Percentiles rank a stretch among this genome's conserved stretches.
Conservation (phyloP, 2,888 invertebrate genomes). For the Caenorhabditis virilis region DNA sequence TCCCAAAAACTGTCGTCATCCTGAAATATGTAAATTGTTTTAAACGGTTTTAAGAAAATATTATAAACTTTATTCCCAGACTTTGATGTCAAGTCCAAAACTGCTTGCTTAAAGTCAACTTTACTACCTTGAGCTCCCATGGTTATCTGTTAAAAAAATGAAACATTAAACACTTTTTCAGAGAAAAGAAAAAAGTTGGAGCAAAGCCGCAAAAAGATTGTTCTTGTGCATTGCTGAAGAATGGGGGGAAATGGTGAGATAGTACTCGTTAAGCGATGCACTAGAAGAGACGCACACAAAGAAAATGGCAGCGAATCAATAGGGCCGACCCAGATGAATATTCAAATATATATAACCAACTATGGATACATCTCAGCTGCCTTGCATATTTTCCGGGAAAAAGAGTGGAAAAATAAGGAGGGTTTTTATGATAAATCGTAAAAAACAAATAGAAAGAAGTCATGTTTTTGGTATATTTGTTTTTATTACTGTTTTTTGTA, state of each 20-base stretch:
- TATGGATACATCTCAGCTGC: too few relatives aligned
- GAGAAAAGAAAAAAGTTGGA: slow-evolving; percentile 1
- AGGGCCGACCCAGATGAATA: slow-evolving; percentile 30
- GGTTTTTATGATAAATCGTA: too few relatives aligned
- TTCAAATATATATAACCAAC: slow-evolving; percentile 31
- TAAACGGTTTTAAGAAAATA: neutral
- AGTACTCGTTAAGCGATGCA: slow-evolving; percentile 13
- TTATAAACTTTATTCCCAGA: slow-evolving; percentile 72
- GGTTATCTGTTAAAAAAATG: slow-evolving; percentile 6
- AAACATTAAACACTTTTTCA: slow-evolving; percentile 3
- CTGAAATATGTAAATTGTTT: slow-evolving; percentile 11
- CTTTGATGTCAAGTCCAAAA: slow-evolving; percentile 94
- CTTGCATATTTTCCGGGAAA: too few relatives aligned
- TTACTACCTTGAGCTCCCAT: slow-evolving; percentile 99
- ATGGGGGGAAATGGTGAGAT: neutral
- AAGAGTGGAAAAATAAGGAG: too few relatives aligned
- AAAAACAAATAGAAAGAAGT: neutral
- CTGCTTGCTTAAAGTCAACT: slow-evolving; percentile 94
- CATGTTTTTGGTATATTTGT: neutral
- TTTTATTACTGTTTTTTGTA: neutral
- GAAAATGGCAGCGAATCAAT: slow-evolving; percentile 21
- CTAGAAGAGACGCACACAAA: slow-evolving; percentile 10
- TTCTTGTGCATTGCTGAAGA: neutral
- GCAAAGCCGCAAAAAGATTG: slow-evolving; percentile 1
- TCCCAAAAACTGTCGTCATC: slow-evolving; percentile 92